A percentile compares a stretch with the other conserved stretches of the same genome.
Evolutionary conservation across 1,140 invertebrate species (phyloP).

Genomic region (Calliphora vicina): DNA sequence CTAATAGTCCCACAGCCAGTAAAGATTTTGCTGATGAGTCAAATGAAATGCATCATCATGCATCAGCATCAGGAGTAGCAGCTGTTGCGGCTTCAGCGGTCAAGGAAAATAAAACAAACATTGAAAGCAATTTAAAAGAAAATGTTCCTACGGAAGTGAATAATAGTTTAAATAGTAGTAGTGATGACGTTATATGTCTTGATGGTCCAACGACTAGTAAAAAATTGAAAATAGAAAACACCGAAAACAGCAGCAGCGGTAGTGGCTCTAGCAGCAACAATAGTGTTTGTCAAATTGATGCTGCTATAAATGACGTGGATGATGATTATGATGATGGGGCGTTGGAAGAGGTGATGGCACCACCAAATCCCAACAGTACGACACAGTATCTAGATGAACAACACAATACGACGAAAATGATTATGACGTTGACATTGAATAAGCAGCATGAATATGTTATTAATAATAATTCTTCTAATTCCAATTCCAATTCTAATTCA

Average conservation of each 20-base stretch:
- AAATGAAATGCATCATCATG: background rate
- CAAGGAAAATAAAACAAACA: background rate
- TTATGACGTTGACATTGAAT: background rate
- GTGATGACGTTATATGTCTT: background rate
- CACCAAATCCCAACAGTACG: background rate
- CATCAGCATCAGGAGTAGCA: background rate
- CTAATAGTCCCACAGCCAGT: background rate
- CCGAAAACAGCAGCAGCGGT: background rate
- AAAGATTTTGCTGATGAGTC: background rate
- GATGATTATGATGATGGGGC: background rate
- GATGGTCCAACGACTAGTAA: slow-evolving; percentile 27
- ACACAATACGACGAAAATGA: background rate
- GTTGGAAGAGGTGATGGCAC: background rate
- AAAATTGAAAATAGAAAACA: slow-evolving; percentile 37
- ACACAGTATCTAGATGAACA: background rate
- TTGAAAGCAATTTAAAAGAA: background rate
- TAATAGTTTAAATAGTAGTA: background rate
- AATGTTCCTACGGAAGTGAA: slow-evolving; percentile 25
- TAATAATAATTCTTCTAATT: slow-evolving; percentile 20
- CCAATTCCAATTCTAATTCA: background rate
- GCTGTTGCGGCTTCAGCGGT: background rate
- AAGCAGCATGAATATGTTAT: background rate
- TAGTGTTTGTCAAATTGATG: background rate
- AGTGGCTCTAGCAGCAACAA: background rate
- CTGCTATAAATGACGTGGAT: background rate